Conservation (phyloP, 1,140 invertebrate species). For the Cyclina sinensis region DNA sequence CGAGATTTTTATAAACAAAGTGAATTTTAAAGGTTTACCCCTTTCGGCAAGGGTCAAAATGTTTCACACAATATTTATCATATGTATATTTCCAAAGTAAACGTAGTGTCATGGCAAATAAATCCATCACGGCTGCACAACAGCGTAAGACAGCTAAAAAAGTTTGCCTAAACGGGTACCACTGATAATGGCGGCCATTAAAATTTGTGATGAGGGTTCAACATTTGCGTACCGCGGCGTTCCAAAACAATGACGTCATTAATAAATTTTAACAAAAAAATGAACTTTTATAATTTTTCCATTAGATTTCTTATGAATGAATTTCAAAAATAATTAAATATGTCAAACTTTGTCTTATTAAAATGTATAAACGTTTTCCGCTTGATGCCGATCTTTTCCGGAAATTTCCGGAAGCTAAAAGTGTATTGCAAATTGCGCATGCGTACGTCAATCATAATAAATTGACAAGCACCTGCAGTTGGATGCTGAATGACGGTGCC, state of each 20-base stretch:
- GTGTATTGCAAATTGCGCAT: conserved; percentile 46
- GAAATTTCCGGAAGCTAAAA: conserved; percentile 22
- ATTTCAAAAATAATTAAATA: too few species aligned
- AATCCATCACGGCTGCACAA: conserved; percentile 43
- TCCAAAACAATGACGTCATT: conserved; percentile 69
- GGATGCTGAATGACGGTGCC: conserved; percentile 45
- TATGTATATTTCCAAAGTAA: conserved; percentile 34
- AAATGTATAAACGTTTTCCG: too few species aligned
- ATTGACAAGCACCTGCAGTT: conserved; percentile 54
- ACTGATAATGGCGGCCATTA: conserved; percentile 79
- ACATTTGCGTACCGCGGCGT: conserved; percentile 71
- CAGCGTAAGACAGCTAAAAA: conserved; percentile 3
- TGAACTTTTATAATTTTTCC: too few species aligned
- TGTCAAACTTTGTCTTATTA: neutral
- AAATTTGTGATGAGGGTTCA: conserved; percentile 73
- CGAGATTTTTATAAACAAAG: conserved; percentile 60
- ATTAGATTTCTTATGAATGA: too few species aligned
- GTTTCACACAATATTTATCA: conserved; percentile 28
- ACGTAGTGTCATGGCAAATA: conserved; percentile 52
- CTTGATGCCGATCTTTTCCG: neutral
- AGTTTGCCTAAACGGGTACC: neutral
- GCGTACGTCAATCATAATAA: conserved; percentile 56
- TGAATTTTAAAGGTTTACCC: neutral
- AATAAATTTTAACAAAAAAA: conserved; percentile 28
- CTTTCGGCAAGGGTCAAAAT: conserved; percentile 24